Conservation (phyloP, 2,797 vertebrate species). For the Trachops cirrhosus region DNA sequence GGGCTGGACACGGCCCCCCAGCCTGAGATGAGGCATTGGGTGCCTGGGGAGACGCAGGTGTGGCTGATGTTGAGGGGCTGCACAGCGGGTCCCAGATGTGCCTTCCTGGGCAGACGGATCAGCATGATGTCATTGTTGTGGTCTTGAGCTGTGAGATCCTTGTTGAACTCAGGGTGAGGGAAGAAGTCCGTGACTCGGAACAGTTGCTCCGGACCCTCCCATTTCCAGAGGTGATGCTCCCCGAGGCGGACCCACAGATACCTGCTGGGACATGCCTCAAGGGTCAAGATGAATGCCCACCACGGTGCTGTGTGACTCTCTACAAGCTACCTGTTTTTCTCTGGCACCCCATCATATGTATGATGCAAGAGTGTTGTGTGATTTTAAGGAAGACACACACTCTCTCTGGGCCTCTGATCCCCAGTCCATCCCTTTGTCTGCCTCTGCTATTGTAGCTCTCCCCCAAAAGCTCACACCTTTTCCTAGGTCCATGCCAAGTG, state of each 20-base stretch:
- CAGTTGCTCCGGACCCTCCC: conserved; percentile 82
- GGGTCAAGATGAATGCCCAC: not conserved
- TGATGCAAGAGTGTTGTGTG: not conserved
- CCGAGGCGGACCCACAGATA: conserved; percentile 80
- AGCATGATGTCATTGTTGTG: conserved; percentile 82
- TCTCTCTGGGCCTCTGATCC: not conserved
- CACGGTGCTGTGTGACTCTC: not conserved
- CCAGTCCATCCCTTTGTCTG: not conserved
- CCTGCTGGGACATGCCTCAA: conserved; percentile 46
- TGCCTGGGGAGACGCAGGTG: conserved; percentile 74
- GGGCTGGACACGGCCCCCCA: conserved; percentile 78
- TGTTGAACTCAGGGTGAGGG: conserved; percentile 82
- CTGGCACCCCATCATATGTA: not conserved
- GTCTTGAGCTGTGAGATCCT: conserved; percentile 65
- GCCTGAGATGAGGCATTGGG: conserved; percentile 82
- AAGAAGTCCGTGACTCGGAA: conserved; percentile 72
- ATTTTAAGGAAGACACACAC: not conserved
- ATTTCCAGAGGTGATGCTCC: conserved; percentile 77
- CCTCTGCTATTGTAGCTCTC: not conserved
- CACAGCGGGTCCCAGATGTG: conserved; percentile 65
- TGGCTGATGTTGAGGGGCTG: conserved; percentile 79
- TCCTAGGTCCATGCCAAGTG: not conserved
- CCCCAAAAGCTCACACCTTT: not conserved
- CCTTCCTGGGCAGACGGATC: conserved; percentile 75
- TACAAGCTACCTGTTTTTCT: not conserved